Base-by-base conservation (phyloP, 2,113 vertebrate species). In the Sclerurus mexicanus region DNA sequence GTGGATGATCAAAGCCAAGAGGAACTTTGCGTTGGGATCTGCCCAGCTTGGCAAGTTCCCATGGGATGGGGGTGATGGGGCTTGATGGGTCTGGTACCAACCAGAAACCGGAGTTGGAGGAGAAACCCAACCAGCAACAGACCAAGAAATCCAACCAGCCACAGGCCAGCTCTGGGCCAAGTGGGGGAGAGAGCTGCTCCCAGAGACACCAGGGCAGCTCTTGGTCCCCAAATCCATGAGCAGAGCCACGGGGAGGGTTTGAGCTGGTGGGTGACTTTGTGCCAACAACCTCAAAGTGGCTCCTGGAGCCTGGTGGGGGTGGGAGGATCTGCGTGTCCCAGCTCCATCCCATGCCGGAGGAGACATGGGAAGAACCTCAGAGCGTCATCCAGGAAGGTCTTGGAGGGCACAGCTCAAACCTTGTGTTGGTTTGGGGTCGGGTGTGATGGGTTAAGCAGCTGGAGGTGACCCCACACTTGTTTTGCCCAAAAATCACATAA, bases 341-440 rank as follows among this genome's bases (percentile, higher is more conserved):
- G 20, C 10, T 74, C 59, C 56, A 53, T 14, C 46, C 66, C 14
- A 3, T 1, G 15, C 35, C 27, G 72, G 16, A 52, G 31, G 18
- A 67, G 14, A 53, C 7, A 22, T 0, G 0, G 28, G 17, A 50
- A 37, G 37, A 66, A 53, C 18, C 47, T 20, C 5, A 5, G 59
- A 69, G 31, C 27, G n/a, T 40, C 64, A 28, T 9, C 42, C 55
- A 2, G 12, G 5, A 60, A 52, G 35, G 11, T 46, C 47, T 42
- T 59, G 35, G 39, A 89, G 31, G 4, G 23, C 4, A 67, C 10
- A 76, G 30, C 44, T 71, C 52, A 44, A 84, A 56, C 21, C 8
- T 49, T 42, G 20, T 2, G 0, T 53, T 5, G 3, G 1, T 50
- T 55, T 71, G 13, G 39, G 25, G 35, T 63, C 1, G 0, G 66